Evolutionary conservation across 1,140 invertebrate genomes (phyloP).

Genomic region (Bombus terrestris): DNA sequence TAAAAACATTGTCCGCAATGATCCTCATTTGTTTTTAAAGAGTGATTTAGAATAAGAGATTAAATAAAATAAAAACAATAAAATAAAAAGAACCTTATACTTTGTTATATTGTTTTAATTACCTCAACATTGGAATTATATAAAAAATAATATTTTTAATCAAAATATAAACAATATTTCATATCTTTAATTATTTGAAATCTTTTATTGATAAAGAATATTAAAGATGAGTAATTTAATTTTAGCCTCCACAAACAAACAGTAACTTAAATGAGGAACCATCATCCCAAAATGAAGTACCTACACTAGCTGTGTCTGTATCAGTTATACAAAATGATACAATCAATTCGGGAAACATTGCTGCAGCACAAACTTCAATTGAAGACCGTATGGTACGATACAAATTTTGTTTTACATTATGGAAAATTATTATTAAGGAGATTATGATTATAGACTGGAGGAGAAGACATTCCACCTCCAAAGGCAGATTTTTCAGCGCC

Average conservation of each 20-base stretch:
- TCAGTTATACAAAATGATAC: slow-evolving; percentile 62
- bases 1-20: slow-evolving; percentile 19
- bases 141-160: neutral
- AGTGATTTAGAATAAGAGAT: neutral
- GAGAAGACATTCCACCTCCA: slow-evolving; percentile 88
- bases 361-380: slow-evolving; percentile 53
- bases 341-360: slow-evolving; percentile 58
- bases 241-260: slow-evolving; percentile 54
- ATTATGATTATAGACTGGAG: slow-evolving; percentile 49
- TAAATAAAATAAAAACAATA: slow-evolving; percentile 3
- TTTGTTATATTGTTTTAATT: slow-evolving; percentile 19
- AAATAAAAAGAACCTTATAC: neutral
- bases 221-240: neutral
- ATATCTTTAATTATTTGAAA: neutral
- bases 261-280: slow-evolving; percentile 53
- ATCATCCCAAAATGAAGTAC: slow-evolving; percentile 56
- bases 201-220: neutral
- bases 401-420: neutral
- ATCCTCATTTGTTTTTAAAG: slow-evolving; percentile 8
- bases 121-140: neutral
- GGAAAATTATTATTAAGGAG: slow-evolving; percentile 14
- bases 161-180: neutral
- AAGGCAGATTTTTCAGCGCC: slow-evolving; percentile 92
- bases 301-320: slow-evolving; percentile 68
- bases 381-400: slow-evolving; percentile 53